These are phyloP conservation scores for Stenotaenia linearis DNA, from an alignment of 2,888 invertebrate species.

Conservation along the genomic window DNA sequence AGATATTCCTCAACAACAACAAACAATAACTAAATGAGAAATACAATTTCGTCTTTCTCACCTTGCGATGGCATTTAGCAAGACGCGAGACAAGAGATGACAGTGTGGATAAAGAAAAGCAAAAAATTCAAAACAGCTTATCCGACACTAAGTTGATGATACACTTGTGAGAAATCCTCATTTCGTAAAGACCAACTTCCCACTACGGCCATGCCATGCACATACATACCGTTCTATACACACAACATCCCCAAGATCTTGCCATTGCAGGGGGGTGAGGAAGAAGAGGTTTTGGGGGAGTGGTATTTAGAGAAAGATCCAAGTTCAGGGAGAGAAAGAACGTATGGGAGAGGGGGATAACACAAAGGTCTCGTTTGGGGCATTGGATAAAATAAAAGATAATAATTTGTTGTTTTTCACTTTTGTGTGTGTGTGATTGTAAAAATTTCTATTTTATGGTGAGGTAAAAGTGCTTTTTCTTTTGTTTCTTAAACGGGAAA, in stretches of 20 bases:
- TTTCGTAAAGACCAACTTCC: not conserved
- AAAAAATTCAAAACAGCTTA: not conserved
- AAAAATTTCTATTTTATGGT: not conserved
- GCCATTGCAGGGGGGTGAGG: constrained; percentile 5
- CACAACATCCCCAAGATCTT: not conserved
- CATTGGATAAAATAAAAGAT: not conserved
- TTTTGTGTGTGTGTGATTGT: not conserved
- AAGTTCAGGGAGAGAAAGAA: constrained; percentile 9
- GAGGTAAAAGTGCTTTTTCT: not conserved
- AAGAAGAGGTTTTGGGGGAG: not conserved
- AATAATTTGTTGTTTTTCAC: not conserved
- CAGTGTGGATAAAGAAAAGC: not conserved
- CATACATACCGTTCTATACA: not conserved
- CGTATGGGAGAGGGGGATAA: not conserved
- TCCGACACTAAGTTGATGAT: not conserved
- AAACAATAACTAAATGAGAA: constrained; percentile 14
- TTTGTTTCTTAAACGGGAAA: not conserved
- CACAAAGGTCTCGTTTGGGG: not conserved
- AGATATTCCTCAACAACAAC: not conserved
- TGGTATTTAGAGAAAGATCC: not conserved
- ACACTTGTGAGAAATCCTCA: not conserved
- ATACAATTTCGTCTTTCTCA: not conserved
- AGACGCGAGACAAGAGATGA: not conserved
- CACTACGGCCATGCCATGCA: not conserved
- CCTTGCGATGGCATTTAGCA: not conserved